A percentile compares a stretch with the other conserved stretches of the same genome.
Evolutionary conservation across 92 coral and sea anemone species (phyloP).

Genomic region (Epizoanthus fatuus): DNA sequence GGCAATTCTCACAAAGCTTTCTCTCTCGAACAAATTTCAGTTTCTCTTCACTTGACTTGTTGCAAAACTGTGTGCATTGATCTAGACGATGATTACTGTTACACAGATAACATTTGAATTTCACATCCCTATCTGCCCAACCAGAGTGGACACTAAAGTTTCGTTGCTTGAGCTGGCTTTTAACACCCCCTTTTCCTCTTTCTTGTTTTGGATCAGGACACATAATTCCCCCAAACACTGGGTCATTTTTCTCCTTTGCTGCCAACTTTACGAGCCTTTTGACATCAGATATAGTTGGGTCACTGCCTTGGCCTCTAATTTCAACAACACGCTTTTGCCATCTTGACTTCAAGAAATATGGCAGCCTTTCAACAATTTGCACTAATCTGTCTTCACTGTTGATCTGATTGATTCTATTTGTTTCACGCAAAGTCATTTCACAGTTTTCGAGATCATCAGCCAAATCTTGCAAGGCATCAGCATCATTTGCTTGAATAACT

Average conservation of each 20-base stretch:
- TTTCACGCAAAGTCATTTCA: conserved; percentile 55
- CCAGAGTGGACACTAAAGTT: conserved; percentile 7
- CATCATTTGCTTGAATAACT: conserved; percentile 24
- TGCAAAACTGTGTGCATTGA: conserved; percentile 30
- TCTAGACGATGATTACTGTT: conserved; percentile 35
- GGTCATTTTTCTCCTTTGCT: conserved; percentile 66
- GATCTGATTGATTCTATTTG: conserved; percentile 52
- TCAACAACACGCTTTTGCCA: conserved; percentile 63
- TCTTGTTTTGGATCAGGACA: conserved; percentile 39
- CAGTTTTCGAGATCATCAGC: conserved; percentile 77
- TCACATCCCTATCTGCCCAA: not conserved
- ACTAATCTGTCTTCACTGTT: conserved; percentile 57
- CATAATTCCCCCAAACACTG: conserved; percentile 46
- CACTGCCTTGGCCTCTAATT: conserved; percentile 63
- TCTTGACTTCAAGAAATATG: conserved; percentile 49
- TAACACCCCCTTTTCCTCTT: conserved; percentile 24
- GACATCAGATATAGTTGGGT: conserved; percentile 53
- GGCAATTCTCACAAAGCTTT: conserved; percentile 64
- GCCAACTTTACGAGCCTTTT: conserved; percentile 32
- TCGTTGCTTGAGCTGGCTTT: not conserved
- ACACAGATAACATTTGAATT: conserved; percentile 44
- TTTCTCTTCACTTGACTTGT: conserved; percentile 53
- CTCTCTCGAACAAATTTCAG: conserved; percentile 42
- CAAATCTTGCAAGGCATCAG: conserved; percentile 55
- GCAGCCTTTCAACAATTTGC: conserved; percentile 54